phyloP scores from a whole-genome alignment of 2,888 invertebrate genomes.

The Coecobrya sp. region DNA sequence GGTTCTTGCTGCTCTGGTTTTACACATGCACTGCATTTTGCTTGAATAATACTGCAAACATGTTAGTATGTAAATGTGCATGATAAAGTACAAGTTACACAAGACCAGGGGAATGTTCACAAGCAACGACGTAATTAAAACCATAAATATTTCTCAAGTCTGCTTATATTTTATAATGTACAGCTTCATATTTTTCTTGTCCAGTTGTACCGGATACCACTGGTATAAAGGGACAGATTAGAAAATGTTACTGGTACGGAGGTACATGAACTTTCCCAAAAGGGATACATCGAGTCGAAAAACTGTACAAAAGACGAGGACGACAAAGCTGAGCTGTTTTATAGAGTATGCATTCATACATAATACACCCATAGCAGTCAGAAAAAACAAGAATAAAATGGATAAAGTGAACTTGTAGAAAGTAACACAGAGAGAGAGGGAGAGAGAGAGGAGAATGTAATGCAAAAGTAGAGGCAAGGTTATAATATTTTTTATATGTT shows the following conservation, averaged over 20 bases:
- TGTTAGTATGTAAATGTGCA: neutral
- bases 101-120: neutral
- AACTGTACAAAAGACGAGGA: neutral
- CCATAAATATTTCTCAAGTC: too few relatives aligned
- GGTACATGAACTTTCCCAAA: neutral
- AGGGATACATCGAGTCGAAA: neutral
- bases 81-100: neutral
- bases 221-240: too few relatives aligned
- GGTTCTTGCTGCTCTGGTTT: neutral
- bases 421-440: neutral
- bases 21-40: neutral
- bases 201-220: too few relatives aligned
- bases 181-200: too few relatives aligned
- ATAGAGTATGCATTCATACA: constrained; percentile 4
- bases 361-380: neutral
- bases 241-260: too few relatives aligned
- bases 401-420: constrained; percentile 29
- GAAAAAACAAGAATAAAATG: constrained; percentile 8
- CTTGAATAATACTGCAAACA: neutral
- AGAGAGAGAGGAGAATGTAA: neutral
- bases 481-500: neutral
- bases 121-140: neutral
- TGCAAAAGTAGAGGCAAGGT: constrained; percentile 40
- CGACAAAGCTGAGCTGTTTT: neutral
- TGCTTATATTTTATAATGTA: too few relatives aligned